Conservation (phyloP, 2,113 vertebrate genomes). For the Scopus umbretta region DNA sequence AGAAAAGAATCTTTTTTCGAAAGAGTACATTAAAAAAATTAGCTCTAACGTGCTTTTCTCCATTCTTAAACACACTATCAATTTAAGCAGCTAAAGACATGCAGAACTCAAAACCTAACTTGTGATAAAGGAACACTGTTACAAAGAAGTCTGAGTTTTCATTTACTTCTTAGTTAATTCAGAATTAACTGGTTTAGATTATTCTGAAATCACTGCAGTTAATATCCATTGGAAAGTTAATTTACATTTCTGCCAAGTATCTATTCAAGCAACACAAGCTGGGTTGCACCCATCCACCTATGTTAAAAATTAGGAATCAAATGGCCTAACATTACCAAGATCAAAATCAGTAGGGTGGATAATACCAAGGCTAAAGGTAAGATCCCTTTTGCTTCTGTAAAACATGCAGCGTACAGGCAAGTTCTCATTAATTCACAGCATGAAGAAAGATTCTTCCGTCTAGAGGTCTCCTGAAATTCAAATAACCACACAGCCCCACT, state of each 20-base stretch:
- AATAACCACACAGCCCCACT: not conserved
- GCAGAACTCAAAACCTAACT: not conserved
- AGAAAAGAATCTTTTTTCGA: not conserved
- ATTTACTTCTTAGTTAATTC: not conserved
- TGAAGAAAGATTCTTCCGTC: not conserved
- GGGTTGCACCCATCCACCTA: not conserved
- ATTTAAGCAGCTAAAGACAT: not conserved
- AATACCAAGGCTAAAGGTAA: not conserved
- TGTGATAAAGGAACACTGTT: not conserved
- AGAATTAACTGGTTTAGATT: not conserved
- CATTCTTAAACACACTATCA: not conserved
- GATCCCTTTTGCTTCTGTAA: not conserved
- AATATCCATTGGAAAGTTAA: not conserved
- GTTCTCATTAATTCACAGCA: not conserved
- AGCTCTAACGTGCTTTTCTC: not conserved
- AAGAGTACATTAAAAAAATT: not conserved
- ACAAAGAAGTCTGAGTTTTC: not conserved
- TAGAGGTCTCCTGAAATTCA: not conserved
- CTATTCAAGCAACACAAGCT: not conserved
- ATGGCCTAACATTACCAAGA: not conserved
- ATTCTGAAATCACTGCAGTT: not conserved
- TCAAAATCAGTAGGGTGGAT: not conserved
- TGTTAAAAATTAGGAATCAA: not conserved
- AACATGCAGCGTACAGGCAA: not conserved
- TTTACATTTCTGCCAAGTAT: not conserved